Percentiles rank a stretch among this genome's conserved stretches.
phyloP scores from a whole-genome alignment of 2,797 vertebrate genomes.

The Zalophus californianus region DNA sequence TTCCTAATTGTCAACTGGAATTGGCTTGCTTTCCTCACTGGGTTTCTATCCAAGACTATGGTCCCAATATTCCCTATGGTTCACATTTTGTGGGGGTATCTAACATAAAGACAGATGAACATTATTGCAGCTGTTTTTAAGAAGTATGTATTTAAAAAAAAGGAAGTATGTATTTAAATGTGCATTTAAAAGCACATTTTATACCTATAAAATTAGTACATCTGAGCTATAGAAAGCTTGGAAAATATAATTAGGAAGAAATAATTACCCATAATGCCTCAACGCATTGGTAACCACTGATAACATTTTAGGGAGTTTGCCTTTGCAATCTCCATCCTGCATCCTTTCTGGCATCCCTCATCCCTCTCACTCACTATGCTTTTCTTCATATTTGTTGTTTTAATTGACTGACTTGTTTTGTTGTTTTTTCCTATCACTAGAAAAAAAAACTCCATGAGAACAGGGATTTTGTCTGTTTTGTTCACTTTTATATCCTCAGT shows the following conservation, averaged over 20 bases:
- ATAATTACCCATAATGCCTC: not conserved
- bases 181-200: not conserved
- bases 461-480: not conserved
- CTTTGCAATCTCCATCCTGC: not conserved
- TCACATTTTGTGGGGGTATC: not conserved
- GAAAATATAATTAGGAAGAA: constrained; percentile 13
- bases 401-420: not conserved
- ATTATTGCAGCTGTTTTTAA: not conserved
- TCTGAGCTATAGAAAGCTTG: not conserved
- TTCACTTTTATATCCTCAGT: not conserved
- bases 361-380: not conserved
- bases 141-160: not conserved
- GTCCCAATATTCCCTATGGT: not conserved
- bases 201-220: not conserved
- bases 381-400: not conserved
- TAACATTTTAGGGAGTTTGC: not conserved
- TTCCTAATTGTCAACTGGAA: not conserved
- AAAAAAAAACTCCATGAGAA: not conserved
- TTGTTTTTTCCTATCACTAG: not conserved
- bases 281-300: not conserved
- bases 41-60: not conserved
- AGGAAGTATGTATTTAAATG: not conserved
- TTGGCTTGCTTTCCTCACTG: not conserved
- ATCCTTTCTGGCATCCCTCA: not conserved
- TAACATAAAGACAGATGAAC: not conserved